Evolutionary conservation across 2,797 vertebrate genomes (phyloP), one percentile per base, ranked within the genome.

Genomic region (Cossypha polioptera): DNA sequence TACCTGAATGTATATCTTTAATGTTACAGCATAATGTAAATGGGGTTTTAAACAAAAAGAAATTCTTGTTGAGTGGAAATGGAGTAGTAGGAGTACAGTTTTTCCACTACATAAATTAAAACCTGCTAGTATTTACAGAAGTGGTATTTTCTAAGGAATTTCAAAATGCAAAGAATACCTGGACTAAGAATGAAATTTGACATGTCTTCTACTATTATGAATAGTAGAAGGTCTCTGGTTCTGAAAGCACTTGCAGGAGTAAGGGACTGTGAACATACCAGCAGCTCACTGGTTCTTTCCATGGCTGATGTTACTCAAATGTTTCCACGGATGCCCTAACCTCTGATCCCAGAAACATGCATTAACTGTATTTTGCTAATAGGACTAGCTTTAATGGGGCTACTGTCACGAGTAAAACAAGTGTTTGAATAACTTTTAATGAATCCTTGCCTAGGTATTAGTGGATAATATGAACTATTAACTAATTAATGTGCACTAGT

Each of bases 31-130:
- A 50, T 33, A 69, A 86, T 51, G 38, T 47, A 92, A 96, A 96
- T 88, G 65, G 55, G 51, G 89, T 97, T 96, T 96, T 76, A 80
- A 86, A 87, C 38, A 95, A 95, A 95, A 94, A 86, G 40, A 42
- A 78, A 91, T 77, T 96, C 25, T 47, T 71, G 28, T 35, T n/a
- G 15, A 53, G 29, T 33, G 28, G 53, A 91, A 94, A 61, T 58
- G 13, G 13, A 71, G 18, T 59, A 79, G 35, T 15, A 31, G 11
- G 16, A 51, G n/a, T 38, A 62, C 2, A 63, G 31, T 36, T 81
- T 55, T 66, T 48, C 10, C 7, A 35, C 8, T 68, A 43, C 71
- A 57, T 48, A 69, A 78, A 73, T 75, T 62, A 59, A 90, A 90
- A 62, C 16, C 13, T 58, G 53, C 35, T 68, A 24, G 29, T 74